A percentile compares a stretch with the other conserved stretches of the same genome.
phyloP scores from a whole-genome alignment of 2,888 invertebrate genomes.

The Harpalus rubripes region DNA sequence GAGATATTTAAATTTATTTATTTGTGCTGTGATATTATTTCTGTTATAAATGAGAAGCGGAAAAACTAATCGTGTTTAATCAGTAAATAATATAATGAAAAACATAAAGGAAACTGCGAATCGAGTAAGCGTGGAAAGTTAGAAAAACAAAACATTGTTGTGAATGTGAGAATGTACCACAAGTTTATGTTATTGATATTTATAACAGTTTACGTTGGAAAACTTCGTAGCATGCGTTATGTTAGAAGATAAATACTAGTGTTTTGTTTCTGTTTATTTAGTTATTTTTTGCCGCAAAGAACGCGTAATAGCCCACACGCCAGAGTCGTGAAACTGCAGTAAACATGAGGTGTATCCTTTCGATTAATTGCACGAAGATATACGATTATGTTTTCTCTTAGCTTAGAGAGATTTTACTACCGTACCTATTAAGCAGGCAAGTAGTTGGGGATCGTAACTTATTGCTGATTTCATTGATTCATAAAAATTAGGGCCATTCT shows the following conservation, averaged over 20 bases:
- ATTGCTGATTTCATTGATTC: constrained; percentile 1
- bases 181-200: constrained; percentile 51
- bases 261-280: constrained; percentile 45
- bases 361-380: constrained; percentile 39
- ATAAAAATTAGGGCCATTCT: neutral
- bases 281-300: constrained; percentile 29
- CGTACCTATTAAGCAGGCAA: neutral
- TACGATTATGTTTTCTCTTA: neutral
- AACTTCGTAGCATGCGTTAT: constrained; percentile 16
- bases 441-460: neutral
- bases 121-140: neutral
- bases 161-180: constrained; percentile 5
- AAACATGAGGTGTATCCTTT: constrained; percentile 34
- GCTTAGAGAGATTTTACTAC: constrained; percentile 5
- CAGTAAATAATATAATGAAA: neutral
- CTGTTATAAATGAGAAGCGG: too few species aligned
- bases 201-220: constrained; percentile 41
- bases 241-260: constrained; percentile 26
- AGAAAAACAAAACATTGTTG: constrained; percentile 7
- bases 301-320: constrained; percentile 53
- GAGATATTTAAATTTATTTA: too few species aligned
- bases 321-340: constrained; percentile 25
- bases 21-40: too few species aligned
- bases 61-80: too few species aligned
- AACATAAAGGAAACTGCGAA: neutral